A percentile compares a stretch with the other conserved stretches of the same genome.
phyloP scores from a whole-genome alignment of 2,888 invertebrate species.

The Agriopis marginaria region DNA sequence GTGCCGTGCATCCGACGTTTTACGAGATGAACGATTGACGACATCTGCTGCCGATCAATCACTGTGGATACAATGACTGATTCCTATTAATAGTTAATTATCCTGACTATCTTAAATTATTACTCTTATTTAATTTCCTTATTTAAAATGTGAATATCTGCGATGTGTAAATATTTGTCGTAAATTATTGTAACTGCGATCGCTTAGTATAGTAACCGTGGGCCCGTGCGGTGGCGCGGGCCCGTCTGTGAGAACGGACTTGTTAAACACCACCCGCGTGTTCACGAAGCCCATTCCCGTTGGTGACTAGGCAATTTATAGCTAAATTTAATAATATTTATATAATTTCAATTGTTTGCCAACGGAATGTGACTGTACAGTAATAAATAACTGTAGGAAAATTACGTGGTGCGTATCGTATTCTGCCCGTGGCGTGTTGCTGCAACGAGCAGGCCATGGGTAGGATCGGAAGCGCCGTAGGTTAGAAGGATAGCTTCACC shows the following conservation, averaged over 20 bases:
- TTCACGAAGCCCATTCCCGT: constrained; percentile 84
- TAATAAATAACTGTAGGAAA: constrained; percentile 77
- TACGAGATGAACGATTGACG: constrained; percentile 55
- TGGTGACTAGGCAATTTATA: constrained; percentile 84
- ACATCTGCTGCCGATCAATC: constrained; percentile 67
- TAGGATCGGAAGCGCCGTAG: constrained; percentile 7
- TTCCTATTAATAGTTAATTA: constrained; percentile 81
- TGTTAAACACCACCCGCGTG: constrained; percentile 85
- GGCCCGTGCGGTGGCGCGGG: constrained; percentile 65
- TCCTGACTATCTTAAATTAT: constrained; percentile 83
- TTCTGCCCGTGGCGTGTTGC: background rate
- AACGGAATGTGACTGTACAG: constrained; percentile 86
- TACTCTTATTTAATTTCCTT: constrained; percentile 77
- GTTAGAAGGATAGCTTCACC: constrained; percentile 64
- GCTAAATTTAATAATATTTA: constrained; percentile 83
- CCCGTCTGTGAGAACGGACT: constrained; percentile 79
- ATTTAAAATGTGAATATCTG: constrained; percentile 76
- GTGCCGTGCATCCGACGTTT: background rate
- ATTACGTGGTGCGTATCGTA: constrained; percentile 47
- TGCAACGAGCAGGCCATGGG: background rate
- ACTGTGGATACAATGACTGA: constrained; percentile 81
- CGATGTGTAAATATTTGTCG: constrained; percentile 82
- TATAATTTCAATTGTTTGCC: constrained; percentile 82
- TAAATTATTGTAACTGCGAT: constrained; percentile 82
- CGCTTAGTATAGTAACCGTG: constrained; percentile 73